A percentile compares a stretch with the other conserved stretches of the same genome.
Conservation (phyloP, 2,113 vertebrate genomes). For the Emydura subglobosa region DNA sequence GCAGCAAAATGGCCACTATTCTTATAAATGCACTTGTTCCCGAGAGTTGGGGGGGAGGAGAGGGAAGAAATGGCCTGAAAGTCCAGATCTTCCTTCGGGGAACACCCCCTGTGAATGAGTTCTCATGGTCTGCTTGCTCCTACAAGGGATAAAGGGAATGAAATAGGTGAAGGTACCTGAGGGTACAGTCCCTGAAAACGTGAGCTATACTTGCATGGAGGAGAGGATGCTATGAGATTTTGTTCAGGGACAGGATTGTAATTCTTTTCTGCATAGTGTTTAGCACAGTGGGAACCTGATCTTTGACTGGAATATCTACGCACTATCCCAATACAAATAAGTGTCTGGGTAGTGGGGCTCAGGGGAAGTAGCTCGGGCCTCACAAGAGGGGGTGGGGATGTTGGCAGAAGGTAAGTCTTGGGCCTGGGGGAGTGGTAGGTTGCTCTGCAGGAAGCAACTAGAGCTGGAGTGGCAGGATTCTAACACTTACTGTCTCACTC, state of each 20-base stretch:
- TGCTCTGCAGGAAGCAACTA: neutral
- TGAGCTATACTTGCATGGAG: neutral
- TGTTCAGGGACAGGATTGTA: neutral
- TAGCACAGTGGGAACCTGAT: neutral
- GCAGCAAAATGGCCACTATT: neutral
- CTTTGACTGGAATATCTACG: neutral
- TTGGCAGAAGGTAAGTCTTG: neutral
- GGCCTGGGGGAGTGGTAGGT: neutral
- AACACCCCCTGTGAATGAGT: neutral
- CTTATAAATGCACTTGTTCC: neutral
- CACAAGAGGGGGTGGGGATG: neutral
- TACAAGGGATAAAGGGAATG: neutral
- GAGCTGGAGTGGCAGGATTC: neutral
- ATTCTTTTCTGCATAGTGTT: neutral
- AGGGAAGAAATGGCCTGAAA: neutral
- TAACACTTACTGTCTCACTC: neutral
- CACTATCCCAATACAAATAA: neutral
- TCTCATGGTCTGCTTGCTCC: neutral
- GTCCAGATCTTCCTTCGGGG: neutral
- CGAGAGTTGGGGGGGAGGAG: neutral
- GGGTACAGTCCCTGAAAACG: neutral
- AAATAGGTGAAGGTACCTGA: neutral
- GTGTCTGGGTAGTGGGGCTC: neutral
- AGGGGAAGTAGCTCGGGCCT: neutral
- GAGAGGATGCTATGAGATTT: neutral